A percentile compares a stretch with the other conserved stretches of the same genome.
Evolutionary conservation across 2,888 invertebrate species (phyloP).

Genomic region (Fragum fragum): DNA sequence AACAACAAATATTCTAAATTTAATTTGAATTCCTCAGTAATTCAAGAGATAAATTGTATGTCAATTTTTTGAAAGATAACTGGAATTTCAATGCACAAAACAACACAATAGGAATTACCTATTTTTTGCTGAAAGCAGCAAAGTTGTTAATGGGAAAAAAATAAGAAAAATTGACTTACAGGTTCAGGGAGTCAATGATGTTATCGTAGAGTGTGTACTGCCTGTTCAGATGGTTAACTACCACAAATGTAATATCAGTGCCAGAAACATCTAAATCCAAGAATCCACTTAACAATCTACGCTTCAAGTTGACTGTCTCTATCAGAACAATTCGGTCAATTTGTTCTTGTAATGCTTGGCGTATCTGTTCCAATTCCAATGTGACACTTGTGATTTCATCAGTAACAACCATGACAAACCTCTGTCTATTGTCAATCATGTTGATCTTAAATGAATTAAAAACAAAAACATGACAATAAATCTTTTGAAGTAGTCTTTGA

Average conservation of each 20-base stretch:
- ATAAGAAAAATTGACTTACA: constrained; percentile 46
- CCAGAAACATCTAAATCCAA: constrained; percentile 55
- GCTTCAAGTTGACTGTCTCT: constrained; percentile 66
- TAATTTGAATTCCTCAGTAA: too few relatives aligned
- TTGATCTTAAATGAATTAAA: constrained; percentile 91
- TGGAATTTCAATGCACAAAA: too few relatives aligned
- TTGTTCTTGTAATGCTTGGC: constrained; percentile 65
- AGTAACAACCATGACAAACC: constrained; percentile 92
- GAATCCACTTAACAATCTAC: constrained; percentile 49
- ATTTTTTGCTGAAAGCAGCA: too few relatives aligned
- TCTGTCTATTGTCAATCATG: constrained; percentile 92
- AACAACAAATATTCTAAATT: too few relatives aligned
- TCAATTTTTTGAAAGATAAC: too few relatives aligned
- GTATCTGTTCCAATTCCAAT: constrained; percentile 65
- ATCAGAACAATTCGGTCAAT: constrained; percentile 71
- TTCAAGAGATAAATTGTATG: too few relatives aligned
- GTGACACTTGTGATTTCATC: constrained; percentile 90
- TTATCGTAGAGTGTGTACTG: constrained; percentile 64
- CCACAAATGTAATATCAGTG: constrained; percentile 76
- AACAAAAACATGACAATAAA: too few relatives aligned
- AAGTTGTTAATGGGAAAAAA: too few relatives aligned
- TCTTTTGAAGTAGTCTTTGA: too few relatives aligned
- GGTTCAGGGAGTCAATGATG: constrained; percentile 41
- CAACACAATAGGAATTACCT: too few relatives aligned
- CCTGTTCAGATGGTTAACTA: constrained; percentile 58